phyloP scores from a whole-genome alignment of 2,888 invertebrate genomes.

The Euproctis similis region DNA sequence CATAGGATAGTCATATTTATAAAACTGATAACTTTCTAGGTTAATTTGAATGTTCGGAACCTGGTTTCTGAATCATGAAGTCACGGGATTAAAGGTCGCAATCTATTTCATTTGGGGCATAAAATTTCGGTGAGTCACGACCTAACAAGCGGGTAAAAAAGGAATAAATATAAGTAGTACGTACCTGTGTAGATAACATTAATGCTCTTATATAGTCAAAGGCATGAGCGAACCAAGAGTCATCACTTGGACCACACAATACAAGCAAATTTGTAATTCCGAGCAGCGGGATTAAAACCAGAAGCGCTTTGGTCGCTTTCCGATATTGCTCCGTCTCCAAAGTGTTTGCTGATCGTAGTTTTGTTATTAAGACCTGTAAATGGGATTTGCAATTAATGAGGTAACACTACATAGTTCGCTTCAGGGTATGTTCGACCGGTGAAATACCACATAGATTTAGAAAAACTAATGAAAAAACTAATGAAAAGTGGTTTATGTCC shows the following conservation, averaged over 20 bases:
- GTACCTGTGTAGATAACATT: constrained; percentile 92
- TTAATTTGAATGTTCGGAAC: too few species aligned
- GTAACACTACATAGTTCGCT: too few species aligned
- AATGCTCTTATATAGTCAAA: constrained; percentile 88
- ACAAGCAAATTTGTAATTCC: constrained; percentile 94
- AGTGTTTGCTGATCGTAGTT: constrained; percentile 92
- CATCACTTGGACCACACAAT: constrained; percentile 86
- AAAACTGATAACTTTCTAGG: too few species aligned
- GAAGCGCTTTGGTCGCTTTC: constrained; percentile 92
- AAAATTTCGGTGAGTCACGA: not conserved
- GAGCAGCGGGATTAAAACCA: constrained; percentile 94
- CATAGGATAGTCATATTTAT: too few species aligned
- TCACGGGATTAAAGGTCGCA: too few species aligned
- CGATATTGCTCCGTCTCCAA: constrained; percentile 93
- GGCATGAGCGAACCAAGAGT: constrained; percentile 82
- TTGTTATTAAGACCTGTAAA: constrained; percentile 90
- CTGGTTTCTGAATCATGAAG: too few species aligned
- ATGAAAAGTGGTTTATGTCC: too few species aligned
- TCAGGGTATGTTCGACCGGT: too few species aligned
- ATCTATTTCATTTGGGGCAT: too few species aligned
- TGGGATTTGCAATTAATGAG: too few species aligned
- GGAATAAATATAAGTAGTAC: not conserved
- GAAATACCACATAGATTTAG: too few species aligned
- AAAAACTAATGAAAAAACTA: too few species aligned
- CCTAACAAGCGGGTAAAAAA: not conserved